These are phyloP conservation scores for Arnoldichthys spilopterus DNA, from an alignment of 2,797 vertebrate genomes.

Conservation along the genomic window DNA sequence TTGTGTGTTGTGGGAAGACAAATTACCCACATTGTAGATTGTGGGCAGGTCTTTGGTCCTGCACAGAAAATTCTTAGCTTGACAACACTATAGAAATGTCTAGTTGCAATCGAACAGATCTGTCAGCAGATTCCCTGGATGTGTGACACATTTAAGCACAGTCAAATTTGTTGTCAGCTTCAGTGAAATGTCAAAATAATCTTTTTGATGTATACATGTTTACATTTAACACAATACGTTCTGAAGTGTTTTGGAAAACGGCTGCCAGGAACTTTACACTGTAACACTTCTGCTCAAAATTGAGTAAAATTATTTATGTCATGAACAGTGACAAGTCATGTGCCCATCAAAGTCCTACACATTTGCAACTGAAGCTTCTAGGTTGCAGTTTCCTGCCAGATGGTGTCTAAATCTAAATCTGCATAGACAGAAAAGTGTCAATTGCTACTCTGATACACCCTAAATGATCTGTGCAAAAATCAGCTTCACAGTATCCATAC, in stretches of 20 bases:
- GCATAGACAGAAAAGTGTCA: not conserved
- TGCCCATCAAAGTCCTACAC: not conserved
- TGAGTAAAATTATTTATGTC: not conserved
- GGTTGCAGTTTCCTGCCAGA: not conserved
- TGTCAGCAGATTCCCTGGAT: not conserved
- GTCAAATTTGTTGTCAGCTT: not conserved
- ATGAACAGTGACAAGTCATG: not conserved
- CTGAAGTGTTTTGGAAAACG: not conserved
- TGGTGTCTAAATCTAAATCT: slow-evolving; percentile 23
- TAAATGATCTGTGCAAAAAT: not conserved
- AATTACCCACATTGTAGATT: no score
- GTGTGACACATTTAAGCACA: not conserved
- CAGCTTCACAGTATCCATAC: not conserved
- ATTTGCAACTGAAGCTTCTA: not conserved
- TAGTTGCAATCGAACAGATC: not conserved
- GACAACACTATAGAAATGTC: slow-evolving; percentile 20
- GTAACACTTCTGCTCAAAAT: not conserved
- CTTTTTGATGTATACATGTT: not conserved
- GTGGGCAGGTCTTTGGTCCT: not conserved
- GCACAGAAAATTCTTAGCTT: not conserved
- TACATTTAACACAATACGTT: not conserved
- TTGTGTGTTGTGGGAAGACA: not conserved
- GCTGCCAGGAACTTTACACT: not conserved
- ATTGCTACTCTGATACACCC: not conserved
- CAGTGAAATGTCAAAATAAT: slow-evolving; percentile 7